These are phyloP conservation scores for Ochotona curzoniae DNA, from an alignment of 2,113 vertebrate species.

Conservation along the genomic window DNA sequence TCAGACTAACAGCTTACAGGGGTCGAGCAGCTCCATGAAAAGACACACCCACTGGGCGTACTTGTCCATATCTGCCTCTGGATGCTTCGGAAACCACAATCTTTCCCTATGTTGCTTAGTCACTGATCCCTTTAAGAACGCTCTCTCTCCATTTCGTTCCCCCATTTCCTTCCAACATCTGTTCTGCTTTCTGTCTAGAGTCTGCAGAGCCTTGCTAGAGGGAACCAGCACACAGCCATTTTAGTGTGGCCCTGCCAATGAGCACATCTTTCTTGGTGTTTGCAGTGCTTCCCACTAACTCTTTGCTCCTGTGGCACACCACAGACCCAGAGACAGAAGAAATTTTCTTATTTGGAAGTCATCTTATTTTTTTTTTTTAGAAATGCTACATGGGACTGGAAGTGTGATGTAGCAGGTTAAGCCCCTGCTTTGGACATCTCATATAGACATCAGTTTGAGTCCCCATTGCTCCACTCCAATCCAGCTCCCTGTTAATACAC, in stretches of 20 bases:
- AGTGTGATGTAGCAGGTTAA: no score
- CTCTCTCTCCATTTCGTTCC: neutral
- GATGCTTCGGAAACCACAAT: neutral
- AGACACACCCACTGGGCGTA: no score
- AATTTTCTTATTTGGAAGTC: neutral
- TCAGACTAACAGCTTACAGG: neutral
- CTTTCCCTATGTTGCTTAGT: neutral
- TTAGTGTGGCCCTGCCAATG: neutral
- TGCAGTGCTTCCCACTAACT: neutral
- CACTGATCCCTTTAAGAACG: neutral
- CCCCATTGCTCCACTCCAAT: no score
- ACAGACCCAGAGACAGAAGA: neutral
- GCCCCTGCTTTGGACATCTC: no score
- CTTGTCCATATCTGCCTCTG: neutral
- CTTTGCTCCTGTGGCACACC: neutral
- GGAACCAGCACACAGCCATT: neutral
- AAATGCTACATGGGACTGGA: no score
- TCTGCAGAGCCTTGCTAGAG: neutral
- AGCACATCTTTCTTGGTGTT: neutral
- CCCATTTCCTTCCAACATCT: neutral
- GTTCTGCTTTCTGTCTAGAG: neutral
- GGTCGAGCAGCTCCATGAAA: neutral
- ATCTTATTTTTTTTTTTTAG: neutral
- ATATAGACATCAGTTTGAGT: no score
- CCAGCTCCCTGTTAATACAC: no score